These are phyloP conservation scores for Tenodera sinensis DNA, from an alignment of 2,888 invertebrate species.

Conservation along the genomic window DNA sequence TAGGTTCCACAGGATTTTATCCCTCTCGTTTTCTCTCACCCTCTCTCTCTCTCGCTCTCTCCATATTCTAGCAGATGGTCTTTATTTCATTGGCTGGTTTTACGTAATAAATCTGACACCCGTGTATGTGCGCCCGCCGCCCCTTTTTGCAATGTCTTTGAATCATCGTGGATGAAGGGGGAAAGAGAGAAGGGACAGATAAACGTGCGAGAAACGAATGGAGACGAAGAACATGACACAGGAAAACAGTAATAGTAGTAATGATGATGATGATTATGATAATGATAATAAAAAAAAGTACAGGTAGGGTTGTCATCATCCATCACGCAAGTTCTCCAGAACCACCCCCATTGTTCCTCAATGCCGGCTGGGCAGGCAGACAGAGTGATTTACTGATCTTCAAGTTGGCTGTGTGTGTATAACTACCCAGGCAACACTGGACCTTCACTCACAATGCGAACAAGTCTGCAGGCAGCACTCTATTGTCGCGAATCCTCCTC, in stretches of 20 bases:
- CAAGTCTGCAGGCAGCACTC: not conserved
- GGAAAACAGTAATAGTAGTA: not conserved
- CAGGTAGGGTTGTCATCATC: constrained; percentile 27
- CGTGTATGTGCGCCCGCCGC: constrained; percentile 23
- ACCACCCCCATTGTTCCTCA: not conserved
- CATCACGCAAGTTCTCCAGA: constrained; percentile 20
- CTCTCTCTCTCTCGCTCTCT: not conserved
- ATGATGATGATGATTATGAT: not conserved
- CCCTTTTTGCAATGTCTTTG: constrained; percentile 30
- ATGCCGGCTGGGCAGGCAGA: constrained; percentile 13
- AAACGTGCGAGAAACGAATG: constrained; percentile 1
- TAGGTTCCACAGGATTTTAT: constrained; percentile 43
- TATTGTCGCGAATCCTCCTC: not conserved
- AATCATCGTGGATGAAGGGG: constrained; percentile 24
- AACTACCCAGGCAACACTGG: not conserved
- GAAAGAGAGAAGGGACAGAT: constrained; percentile 13
- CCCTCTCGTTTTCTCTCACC: constrained; percentile 35
- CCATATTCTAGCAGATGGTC: constrained; percentile 46
- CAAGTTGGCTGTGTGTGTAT: constrained; percentile 9
- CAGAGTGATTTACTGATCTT: constrained; percentile 30
- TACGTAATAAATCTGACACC: constrained; percentile 33
- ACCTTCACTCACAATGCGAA: constrained; percentile 24
- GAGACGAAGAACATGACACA: not conserved
- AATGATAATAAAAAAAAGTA: constrained; percentile 18
- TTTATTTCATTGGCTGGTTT: constrained; percentile 40